A percentile compares a stretch with the other conserved stretches of the same genome.
Conservation (phyloP, 2,113 vertebrate genomes). For the Poeciliopsis occidentalis region DNA sequence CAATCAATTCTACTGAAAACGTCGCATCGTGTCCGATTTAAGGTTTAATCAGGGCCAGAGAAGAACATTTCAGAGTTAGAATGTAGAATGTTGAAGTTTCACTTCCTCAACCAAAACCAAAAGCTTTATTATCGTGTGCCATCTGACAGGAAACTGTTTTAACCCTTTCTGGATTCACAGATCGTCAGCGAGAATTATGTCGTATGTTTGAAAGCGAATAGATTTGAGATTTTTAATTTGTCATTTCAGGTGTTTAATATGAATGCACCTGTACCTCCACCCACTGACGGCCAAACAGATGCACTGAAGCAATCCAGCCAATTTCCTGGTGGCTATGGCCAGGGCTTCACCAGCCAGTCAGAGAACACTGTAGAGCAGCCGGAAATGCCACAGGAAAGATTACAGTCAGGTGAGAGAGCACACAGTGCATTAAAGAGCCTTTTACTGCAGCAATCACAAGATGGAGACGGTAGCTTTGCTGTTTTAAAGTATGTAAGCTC, state of each 20-base stretch:
- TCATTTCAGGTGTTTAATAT: constrained; percentile 92
- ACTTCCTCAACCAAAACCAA: neutral
- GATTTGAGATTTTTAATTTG: neutral
- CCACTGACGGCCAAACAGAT: constrained; percentile 85
- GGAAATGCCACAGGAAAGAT: constrained; percentile 91
- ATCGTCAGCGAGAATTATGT: neutral
- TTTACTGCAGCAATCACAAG: neutral
- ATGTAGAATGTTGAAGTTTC: neutral
- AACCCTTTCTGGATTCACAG: neutral
- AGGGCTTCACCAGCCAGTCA: constrained; percentile 88
- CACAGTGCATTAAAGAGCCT: neutral
- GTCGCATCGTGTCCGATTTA: neutral
- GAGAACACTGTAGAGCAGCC: constrained; percentile 88
- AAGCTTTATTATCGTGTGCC: neutral
- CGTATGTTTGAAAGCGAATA: neutral
- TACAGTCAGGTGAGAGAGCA: constrained; percentile 88
- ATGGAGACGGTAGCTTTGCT: neutral
- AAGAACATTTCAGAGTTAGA: neutral
- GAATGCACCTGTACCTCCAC: constrained; percentile 93
- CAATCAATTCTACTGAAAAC: neutral
- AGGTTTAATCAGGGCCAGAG: neutral
- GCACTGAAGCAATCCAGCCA: constrained; percentile 90
- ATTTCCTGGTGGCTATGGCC: constrained; percentile 90
- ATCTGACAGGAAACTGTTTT: neutral
- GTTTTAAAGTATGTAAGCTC: neutral